These are phyloP conservation scores for Ichneumoninae sp. DNA, from an alignment of 2,888 invertebrate species.

Conservation along the genomic window DNA sequence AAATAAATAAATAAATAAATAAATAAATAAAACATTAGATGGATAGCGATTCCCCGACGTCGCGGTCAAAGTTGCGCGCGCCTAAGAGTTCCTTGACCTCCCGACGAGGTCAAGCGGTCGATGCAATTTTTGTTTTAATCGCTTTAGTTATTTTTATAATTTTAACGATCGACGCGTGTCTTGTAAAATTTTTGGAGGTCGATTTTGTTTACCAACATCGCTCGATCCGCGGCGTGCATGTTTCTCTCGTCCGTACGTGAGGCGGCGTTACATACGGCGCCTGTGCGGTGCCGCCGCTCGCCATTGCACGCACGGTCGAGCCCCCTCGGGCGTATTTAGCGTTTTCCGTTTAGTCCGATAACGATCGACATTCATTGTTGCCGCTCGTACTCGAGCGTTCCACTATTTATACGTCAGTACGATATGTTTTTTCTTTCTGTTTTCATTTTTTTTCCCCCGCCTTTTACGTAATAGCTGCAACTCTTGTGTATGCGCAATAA, in stretches of 20 bases:
- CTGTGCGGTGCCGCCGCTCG: not conserved
- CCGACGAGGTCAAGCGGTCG: not conserved
- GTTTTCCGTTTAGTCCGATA: constrained; percentile 54
- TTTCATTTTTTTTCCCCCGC: not conserved
- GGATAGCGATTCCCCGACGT: not conserved
- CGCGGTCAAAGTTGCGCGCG: not conserved
- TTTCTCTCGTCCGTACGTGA: not conserved
- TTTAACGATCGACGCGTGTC: too few relatives aligned
- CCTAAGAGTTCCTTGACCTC: constrained; percentile 32
- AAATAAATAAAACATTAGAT: not conserved
- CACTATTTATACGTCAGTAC: constrained; percentile 30
- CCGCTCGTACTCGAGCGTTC: constrained; percentile 13
- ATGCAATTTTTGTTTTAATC: not conserved
- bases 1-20: not conserved
- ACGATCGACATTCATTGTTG: constrained; percentile 57
- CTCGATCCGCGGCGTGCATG: not conserved
- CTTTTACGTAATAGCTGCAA: constrained; percentile 20
- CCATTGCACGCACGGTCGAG: constrained; percentile 25
- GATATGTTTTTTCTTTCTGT: not conserved
- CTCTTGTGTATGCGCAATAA: not conserved
- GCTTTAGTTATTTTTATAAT: too few relatives aligned
- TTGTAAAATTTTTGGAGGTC: not conserved
- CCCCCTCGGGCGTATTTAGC: constrained; percentile 38
- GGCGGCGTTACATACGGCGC: not conserved
- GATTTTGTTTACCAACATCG: not conserved